Evolutionary conservation across 2,113 vertebrate genomes (phyloP), one percentile per base, ranked within the genome.

Genomic region (Oceanodroma tethys): DNA sequence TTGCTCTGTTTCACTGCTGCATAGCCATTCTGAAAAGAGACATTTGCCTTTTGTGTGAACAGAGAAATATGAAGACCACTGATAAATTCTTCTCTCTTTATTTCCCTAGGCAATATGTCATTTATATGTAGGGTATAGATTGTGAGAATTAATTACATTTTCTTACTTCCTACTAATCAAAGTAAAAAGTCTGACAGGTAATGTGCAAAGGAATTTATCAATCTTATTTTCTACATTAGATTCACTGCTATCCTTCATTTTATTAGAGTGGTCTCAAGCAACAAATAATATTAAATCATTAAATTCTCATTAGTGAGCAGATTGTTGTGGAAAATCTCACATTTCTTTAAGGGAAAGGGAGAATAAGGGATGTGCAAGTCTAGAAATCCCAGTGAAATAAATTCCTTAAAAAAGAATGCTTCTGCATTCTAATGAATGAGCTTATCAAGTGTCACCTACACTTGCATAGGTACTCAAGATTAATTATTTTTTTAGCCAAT

Each of bases 401-500:
- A 50, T 81, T 87, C 67, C 85, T 94, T 81, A 4, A 19, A 80
- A 71, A 94, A 91, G 40, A 94, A 86, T 38, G 7, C 23, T 85
- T 38, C 20, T 82, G 52, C 40, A 0, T 60, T 96, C 81, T 30
- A 79, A 60, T 90, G 62, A 91, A n/a, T 65, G 34, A 55, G n/a
- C 30, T 92, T 88, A 66, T 80, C 81, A 59, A 34, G 11, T 88
- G 50, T 94, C 90, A 86, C 50, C 81, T 23, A 81, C 27, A 26
- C 45, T 79, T 96, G n/a, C 22, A 4, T 85, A 67, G 20, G 29
- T 82, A 92, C 71, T 66, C 36, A 94, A 85, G 74, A 93, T 90
- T 88, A 88, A 93, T 93, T 94, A 59, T 91, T 92, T 96, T 96
- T 94, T 93, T 73, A 53, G 43, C 45, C 45, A 66, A 11, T 47